Evolutionary conservation across 2,888 invertebrate species (phyloP).

Genomic region (Mimachlamys varia): DNA sequence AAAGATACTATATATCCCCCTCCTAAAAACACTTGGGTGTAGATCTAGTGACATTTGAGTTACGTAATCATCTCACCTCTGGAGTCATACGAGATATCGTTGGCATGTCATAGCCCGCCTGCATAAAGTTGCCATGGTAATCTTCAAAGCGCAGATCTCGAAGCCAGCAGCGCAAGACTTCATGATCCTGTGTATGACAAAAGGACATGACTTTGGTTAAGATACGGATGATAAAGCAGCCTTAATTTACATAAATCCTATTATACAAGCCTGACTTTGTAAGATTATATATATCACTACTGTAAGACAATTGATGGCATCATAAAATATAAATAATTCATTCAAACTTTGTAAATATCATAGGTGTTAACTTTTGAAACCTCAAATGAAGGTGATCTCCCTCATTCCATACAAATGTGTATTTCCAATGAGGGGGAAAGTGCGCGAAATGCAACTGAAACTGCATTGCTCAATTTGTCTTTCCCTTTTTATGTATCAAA

Average conservation of each 20-base stretch:
- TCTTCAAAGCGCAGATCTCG: constrained; percentile 96
- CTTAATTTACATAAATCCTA: constrained; percentile 1
- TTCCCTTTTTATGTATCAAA: too few relatives aligned
- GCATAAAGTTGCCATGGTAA: constrained; percentile 95
- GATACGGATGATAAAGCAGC: too few relatives aligned
- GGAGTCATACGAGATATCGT: constrained; percentile 99
- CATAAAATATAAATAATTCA: background rate
- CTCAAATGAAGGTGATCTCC: too few relatives aligned
- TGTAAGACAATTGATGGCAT: too few relatives aligned
- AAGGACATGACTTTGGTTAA: background rate
- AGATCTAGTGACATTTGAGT: background rate
- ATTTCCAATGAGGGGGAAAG: too few relatives aligned
- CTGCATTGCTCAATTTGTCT: too few relatives aligned
- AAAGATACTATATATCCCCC: too few relatives aligned
- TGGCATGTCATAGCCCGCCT: constrained; percentile 98
- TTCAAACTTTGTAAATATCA: too few relatives aligned
- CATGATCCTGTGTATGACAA: constrained; percentile 86
- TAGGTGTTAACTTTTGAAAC: too few relatives aligned
- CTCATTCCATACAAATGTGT: too few relatives aligned
- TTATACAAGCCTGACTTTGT: background rate
- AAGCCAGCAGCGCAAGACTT: constrained; percentile 96
- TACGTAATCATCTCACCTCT: constrained; percentile 85
- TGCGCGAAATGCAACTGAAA: too few relatives aligned
- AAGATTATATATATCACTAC: too few relatives aligned
- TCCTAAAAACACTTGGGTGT: background rate